Conservation (phyloP, 2,797 vertebrate genomes). For the Phataginus tricuspis region DNA sequence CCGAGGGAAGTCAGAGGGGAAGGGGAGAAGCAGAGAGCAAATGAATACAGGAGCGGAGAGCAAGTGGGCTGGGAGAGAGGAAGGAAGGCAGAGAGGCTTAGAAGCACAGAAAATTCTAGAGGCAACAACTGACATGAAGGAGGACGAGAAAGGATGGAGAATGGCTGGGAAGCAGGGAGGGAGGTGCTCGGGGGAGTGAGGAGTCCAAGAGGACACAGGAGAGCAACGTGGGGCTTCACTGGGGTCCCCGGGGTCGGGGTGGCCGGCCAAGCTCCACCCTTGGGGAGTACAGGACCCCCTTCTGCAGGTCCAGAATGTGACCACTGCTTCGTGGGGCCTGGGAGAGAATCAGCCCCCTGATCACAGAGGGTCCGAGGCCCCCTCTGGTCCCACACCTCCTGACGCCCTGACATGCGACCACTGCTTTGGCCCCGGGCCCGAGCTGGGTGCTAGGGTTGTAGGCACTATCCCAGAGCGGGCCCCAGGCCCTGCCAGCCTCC, state of each 20-base stretch:
- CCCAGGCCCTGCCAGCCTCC: neutral
- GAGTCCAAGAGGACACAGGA: neutral
- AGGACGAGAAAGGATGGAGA: accelerated
- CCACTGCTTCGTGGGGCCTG: too few relatives aligned
- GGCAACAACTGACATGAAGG: accelerated
- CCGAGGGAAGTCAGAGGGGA: neutral
- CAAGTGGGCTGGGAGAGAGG: neutral
- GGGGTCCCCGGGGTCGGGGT: neutral
- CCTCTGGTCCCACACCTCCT: neutral
- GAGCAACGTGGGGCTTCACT: accelerated
- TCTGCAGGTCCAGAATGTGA: neutral
- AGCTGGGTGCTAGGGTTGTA: neutral
- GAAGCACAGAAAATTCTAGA: neutral
- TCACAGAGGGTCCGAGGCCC: neutral
- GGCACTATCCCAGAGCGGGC: neutral
- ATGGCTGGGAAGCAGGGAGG: accelerated
- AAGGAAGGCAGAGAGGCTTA: too few relatives aligned
- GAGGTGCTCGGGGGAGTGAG: neutral
- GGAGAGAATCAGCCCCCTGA: neutral
- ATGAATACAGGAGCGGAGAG: neutral
- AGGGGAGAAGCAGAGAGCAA: neutral
- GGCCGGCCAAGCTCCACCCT: too few relatives aligned
- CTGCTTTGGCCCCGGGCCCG: neutral
- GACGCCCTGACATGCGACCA: neutral
- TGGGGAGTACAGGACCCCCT: neutral